A percentile compares a stretch with the other conserved stretches of the same genome.
phyloP scores from a whole-genome alignment of 2,113 vertebrate species.

The Nibea coibor region DNA sequence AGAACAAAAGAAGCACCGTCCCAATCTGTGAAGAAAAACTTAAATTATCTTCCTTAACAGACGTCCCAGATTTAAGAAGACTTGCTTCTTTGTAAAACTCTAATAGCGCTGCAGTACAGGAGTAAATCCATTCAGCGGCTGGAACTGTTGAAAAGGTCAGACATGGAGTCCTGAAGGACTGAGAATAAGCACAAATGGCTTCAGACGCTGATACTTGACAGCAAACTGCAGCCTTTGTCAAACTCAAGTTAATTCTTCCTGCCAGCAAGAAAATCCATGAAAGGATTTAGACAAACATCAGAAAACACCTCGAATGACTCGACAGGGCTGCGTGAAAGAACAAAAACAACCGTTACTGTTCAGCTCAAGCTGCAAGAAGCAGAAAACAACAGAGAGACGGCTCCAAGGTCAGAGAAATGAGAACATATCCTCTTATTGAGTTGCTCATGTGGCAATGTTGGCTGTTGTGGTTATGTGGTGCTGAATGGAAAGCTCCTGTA shows the following conservation, averaged over 20 bases:
- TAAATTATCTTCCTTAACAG: no score
- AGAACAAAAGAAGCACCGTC: neutral
- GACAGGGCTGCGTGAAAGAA: neutral
- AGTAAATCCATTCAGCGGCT: neutral
- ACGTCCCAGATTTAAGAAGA: no score
- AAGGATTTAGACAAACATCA: neutral
- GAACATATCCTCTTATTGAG: neutral
- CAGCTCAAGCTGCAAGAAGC: neutral
- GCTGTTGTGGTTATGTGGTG: conserved; percentile 6
- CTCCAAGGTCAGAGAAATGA: no score
- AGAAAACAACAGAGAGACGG: neutral
- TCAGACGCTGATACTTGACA: neutral
- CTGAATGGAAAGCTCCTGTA: conserved; percentile 35
- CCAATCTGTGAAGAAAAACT: neutral
- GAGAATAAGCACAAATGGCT: neutral
- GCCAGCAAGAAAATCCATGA: neutral
- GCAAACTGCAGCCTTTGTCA: neutral
- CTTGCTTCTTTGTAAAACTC: neutral
- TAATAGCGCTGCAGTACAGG: neutral
- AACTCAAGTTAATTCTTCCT: neutral
- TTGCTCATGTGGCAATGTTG: neutral
- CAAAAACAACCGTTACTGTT: neutral
- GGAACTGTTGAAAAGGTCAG: no score
- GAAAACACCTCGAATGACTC: neutral
- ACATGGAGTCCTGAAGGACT: no score